Percentiles rank a stretch among this genome's conserved stretches.
phyloP scores from a whole-genome alignment of 92 coral and sea anemone species.

The Actinernus sp. region DNA sequence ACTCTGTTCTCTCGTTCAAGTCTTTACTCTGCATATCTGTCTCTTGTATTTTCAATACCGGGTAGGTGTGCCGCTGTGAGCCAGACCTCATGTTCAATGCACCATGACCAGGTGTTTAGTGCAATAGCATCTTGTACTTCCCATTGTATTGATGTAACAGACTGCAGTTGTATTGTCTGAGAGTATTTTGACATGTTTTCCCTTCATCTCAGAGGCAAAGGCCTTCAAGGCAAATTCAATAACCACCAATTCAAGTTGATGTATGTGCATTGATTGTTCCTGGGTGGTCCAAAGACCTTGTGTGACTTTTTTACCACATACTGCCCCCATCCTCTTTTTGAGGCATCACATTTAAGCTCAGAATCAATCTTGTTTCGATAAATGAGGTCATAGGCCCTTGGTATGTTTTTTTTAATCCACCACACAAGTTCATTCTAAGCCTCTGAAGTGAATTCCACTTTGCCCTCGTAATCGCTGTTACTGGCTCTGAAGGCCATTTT shows the following conservation, averaged over 20 bases:
- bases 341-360: constrained; percentile 33
- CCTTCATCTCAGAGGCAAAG: constrained; percentile 13
- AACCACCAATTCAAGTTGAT: constrained; percentile 41
- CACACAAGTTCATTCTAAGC: not conserved
- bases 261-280: constrained; percentile 29
- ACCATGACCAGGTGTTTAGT: not conserved
- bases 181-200: constrained; percentile 29
- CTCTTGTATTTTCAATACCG: not conserved
- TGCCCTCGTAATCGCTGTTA: not conserved
- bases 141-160: constrained; percentile 28
- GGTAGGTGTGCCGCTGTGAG: not conserved
- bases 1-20: not conserved
- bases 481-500: not conserved
- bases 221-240: constrained; percentile 33
- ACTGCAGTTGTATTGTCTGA: constrained; percentile 62
- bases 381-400: constrained; percentile 1
- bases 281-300: constrained; percentile 21
- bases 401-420: not conserved
- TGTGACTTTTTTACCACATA: constrained; percentile 12
- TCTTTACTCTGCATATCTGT: not conserved
- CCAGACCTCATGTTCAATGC: not conserved
- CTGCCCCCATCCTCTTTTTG: constrained; percentile 60
- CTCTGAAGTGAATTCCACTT: not conserved
- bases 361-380: constrained; percentile 6
- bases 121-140: constrained; percentile 12